Percentiles rank a stretch among this genome's conserved stretches.
These are phyloP conservation scores for Gandaritis pyraliata DNA, from an alignment of 2,888 invertebrate species.

Conservation along the genomic window DNA sequence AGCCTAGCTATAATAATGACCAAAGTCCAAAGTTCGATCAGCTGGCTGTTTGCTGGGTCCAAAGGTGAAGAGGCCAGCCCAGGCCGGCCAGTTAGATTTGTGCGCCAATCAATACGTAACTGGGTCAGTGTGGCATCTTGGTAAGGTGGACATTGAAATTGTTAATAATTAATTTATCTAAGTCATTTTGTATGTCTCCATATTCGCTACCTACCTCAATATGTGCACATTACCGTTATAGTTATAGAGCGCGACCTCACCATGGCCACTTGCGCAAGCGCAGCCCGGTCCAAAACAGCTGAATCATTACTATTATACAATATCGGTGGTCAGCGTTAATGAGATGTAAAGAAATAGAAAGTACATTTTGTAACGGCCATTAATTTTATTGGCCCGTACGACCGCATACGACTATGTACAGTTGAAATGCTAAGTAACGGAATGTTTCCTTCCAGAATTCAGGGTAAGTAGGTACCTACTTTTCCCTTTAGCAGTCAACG, in stretches of 20 bases:
- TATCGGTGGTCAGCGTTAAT: conserved; percentile 39
- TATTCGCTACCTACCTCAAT: too few species aligned
- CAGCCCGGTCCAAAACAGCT: conserved; percentile 26
- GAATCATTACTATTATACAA: conserved; percentile 45
- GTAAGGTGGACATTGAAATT: conserved; percentile 19
- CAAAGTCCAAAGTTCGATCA: too few species aligned
- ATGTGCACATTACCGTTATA: too few species aligned
- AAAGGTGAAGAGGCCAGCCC: conserved; percentile 1
- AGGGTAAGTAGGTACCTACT: too few species aligned
- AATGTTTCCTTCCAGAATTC: too few species aligned
- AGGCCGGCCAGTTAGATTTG: neutral
- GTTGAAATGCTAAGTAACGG: too few species aligned
- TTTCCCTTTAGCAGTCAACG: too few species aligned
- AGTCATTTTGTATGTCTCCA: too few species aligned
- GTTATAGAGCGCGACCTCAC: conserved; percentile 15
- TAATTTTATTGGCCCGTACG: conserved; percentile 3
- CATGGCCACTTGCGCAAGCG: conserved; percentile 37
- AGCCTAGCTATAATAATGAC: too few species aligned
- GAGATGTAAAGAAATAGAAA: conserved; percentile 47
- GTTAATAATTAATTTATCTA: too few species aligned
- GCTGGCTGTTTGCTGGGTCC: too few species aligned
- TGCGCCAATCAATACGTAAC: conserved; percentile 10
- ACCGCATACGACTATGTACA: neutral
- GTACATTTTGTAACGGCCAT: conserved; percentile 38
- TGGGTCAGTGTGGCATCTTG: conserved; percentile 19